Conservation (phyloP, 2,113 vertebrate genomes). For the Glaucidium brasilianum region DNA sequence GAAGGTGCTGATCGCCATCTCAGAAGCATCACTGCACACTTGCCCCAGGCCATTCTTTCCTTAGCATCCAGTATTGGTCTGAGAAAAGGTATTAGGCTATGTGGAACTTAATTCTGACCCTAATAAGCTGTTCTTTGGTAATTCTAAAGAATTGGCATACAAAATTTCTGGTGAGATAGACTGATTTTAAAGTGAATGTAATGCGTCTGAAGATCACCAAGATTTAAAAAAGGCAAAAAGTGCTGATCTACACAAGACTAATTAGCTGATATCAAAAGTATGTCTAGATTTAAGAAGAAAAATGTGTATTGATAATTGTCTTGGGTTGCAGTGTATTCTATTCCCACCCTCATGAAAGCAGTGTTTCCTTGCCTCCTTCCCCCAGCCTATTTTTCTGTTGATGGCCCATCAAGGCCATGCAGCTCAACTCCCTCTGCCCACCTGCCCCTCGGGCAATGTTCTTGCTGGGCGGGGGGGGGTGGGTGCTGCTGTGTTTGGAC, state of each 20-base stretch:
- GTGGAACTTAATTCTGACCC: neutral
- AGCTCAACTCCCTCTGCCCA: too few species aligned
- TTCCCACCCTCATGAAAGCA: too few species aligned
- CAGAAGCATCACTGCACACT: neutral
- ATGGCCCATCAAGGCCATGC: too few species aligned
- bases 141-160: neutral
- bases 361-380: too few species aligned
- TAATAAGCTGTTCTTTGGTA: neutral
- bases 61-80: neutral
- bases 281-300: neutral
- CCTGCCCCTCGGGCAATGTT: too few species aligned
- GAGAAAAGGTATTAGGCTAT: neutral
- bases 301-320: neutral
- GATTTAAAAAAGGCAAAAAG: neutral
- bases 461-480: too few species aligned
- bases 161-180: neutral
- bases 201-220: neutral
- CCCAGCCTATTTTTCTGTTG: too few species aligned
- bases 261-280: neutral
- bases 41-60: neutral
- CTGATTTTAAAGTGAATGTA: neutral
- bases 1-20: neutral
- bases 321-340: too few species aligned
- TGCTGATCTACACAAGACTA: neutral
- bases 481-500: too few species aligned